Base-by-base conservation (phyloP, 2,888 invertebrate species). In the Unio pictorum region DNA sequence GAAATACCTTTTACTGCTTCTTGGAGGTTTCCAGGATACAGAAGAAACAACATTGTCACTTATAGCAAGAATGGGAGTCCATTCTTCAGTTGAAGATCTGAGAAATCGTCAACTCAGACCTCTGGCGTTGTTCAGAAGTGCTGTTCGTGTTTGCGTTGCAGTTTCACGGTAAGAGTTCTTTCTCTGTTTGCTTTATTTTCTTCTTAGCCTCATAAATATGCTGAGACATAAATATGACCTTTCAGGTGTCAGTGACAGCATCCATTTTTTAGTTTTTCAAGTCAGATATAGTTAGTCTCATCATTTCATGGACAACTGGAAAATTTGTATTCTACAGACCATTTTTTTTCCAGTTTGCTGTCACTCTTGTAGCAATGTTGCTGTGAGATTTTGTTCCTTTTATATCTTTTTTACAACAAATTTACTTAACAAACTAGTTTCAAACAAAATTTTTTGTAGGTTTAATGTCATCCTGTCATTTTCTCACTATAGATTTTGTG, bases 1-100 rank as follows among this genome's bases (percentile, higher is more conserved):
- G 91, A 93, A 94, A 28, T 97, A 96, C 89, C 91, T 98, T 67
- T 92, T 95, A 76, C 92, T 94, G 23, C 92, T 95, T 71, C 87
- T 95, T 61, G 91, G 87, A 75, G 92, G 92, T 61, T 94, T 90
- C 91, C 93, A 93, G 87, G 91, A 89, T 68, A 84, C 84, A 23
- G 89, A 89, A 75, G 91, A 84, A 78, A 92, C 88, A 81, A 93
- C 92, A 0, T 76, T 92, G 26, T 88, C 88, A 18, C 76, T 87
- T 87, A 90, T 84, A 80, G 91, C 88, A 71, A 90, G 81, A 86
- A 91, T 84, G 89, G 90, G 89, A 84, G 87, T 58, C n/a, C n/a
- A 26, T 58, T 58, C 23, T 23, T 23, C n/a, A 20, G 58, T 26
- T 23, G 58, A 26, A 17, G 26, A n/a, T 58, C 58, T 23, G n/a